Evolutionary conservation across 2,113 vertebrate species (phyloP).

Genomic region (Mirza zaza): DNA sequence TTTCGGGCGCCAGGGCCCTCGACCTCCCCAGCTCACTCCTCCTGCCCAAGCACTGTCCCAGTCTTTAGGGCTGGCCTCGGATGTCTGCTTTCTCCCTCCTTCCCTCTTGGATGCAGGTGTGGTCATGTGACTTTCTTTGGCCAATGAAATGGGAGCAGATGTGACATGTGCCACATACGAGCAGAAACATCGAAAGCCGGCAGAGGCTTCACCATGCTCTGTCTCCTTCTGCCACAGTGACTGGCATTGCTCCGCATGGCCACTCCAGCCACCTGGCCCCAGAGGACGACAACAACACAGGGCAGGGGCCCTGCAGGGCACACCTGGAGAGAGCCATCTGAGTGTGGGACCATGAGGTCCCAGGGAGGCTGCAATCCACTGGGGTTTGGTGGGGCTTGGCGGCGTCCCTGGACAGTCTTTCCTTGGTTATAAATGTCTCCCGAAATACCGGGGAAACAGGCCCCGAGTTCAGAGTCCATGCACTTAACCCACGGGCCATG

Average conservation of each 20-base stretch:
- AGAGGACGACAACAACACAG: accelerated
- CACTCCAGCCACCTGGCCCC: not conserved
- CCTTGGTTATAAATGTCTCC: not conserved
- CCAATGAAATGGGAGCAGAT: not conserved
- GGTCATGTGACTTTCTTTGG: not conserved
- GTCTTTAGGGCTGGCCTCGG: not conserved
- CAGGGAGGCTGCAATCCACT: not conserved
- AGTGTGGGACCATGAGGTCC: not conserved
- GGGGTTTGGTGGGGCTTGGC: not conserved
- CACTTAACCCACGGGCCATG: not conserved
- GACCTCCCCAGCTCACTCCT: not conserved
- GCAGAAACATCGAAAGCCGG: not conserved
- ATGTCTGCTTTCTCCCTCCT: not conserved
- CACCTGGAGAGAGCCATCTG: not conserved
- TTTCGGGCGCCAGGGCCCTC: not conserved
- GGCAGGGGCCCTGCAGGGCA: not conserved
- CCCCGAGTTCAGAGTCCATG: not conserved
- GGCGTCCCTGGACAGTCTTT: not conserved
- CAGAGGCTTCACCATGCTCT: accelerated
- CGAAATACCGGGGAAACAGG: not conserved
- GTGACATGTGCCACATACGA: accelerated
- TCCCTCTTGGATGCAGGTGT: not conserved
- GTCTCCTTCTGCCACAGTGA: not conserved
- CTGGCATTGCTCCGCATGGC: not conserved
- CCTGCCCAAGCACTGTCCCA: accelerated